phyloP scores from a whole-genome alignment of 2,113 vertebrate genomes.

The Acinonyx jubatus region DNA sequence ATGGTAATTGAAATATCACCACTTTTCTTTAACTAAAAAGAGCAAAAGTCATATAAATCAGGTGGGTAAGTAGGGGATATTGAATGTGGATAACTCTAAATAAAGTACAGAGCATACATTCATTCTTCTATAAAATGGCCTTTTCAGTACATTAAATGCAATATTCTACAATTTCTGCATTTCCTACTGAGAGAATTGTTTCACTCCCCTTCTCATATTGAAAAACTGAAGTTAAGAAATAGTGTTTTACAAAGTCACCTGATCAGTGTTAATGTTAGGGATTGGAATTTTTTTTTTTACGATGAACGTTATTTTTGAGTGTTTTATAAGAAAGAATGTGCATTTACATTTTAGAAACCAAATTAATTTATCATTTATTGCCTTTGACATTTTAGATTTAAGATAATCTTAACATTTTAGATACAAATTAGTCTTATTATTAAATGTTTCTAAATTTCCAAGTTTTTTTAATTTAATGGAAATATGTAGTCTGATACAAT shows the following conservation, averaged over 20 bases:
- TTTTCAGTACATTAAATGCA: not conserved
- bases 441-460: not conserved
- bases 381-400: not conserved
- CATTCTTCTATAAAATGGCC: not conserved
- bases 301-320: not conserved
- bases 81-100: not conserved
- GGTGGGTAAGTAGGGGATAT: not conserved
- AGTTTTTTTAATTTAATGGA: not conserved
- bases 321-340: not conserved
- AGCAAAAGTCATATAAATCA: not conserved
- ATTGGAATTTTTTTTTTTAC: not conserved
- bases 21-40: not conserved
- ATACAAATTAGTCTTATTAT: not conserved
- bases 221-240: not conserved
- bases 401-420: not conserved
- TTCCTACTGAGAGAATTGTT: not conserved
- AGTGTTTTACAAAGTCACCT: not conserved
- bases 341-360: not conserved
- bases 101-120: not conserved
- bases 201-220: not conserved
- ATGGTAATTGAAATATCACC: not conserved
- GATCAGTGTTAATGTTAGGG: not conserved
- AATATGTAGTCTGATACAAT: not conserved
- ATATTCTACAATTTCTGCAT: not conserved
- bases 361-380: not conserved